A percentile compares a stretch with the other conserved stretches of the same genome.
Conservation (phyloP, 2,888 invertebrate species). For the Dascillus cervinus region DNA sequence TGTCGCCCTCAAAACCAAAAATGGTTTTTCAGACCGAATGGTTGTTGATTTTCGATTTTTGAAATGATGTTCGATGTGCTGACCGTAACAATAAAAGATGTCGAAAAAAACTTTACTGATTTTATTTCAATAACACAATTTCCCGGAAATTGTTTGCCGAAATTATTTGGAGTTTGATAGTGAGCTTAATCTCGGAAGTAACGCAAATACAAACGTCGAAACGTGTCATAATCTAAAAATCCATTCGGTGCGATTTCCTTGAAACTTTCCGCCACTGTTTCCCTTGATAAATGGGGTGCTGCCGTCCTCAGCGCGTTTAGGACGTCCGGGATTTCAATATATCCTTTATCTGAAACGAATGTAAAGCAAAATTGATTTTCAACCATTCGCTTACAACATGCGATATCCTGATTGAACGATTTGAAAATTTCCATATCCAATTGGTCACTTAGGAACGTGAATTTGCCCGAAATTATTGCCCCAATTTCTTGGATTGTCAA, state of each 20-base stretch:
- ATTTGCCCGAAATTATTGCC: slow-evolving; percentile 5
- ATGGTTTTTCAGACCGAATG: no score
- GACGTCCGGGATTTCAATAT: slow-evolving; percentile 8
- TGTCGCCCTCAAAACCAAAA: no score
- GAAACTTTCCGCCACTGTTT: slow-evolving; percentile 7
- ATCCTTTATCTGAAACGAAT: slow-evolving; percentile 8
- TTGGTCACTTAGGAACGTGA: background rate
- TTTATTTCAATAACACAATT: no score
- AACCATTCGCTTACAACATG: slow-evolving; percentile 1
- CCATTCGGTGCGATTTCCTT: slow-evolving; percentile 3
- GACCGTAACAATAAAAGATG: no score
- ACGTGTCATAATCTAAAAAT: slow-evolving; percentile 9
- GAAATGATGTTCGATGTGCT: no score
- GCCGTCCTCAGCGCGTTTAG: slow-evolving; percentile 3
- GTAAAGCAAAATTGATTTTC: background rate
- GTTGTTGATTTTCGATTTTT: no score
- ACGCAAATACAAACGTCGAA: slow-evolving; percentile 5
- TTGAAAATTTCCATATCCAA: slow-evolving; percentile 5
- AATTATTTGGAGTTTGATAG: no score
- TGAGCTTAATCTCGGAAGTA: no score
- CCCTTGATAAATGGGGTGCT: slow-evolving; percentile 8
- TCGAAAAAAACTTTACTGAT: no score
- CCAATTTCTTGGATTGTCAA: slow-evolving; percentile 1
- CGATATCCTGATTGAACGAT: slow-evolving; percentile 4
- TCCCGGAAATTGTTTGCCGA: no score